Conservation (phyloP, 2,888 invertebrate genomes). For the Neuroscelio doddi region DNA sequence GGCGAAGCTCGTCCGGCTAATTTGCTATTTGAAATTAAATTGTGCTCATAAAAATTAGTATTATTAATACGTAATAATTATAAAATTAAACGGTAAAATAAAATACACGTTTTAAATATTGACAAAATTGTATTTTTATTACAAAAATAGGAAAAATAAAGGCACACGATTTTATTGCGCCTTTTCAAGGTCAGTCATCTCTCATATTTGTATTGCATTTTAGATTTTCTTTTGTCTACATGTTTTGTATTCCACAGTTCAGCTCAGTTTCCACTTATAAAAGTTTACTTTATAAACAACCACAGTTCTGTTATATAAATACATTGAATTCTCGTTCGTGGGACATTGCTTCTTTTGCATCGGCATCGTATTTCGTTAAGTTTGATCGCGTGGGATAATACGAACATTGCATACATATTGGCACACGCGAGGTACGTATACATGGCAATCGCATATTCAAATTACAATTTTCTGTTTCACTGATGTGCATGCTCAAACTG, state of each 20-base stretch:
- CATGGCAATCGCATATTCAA: neutral
- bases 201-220: neutral
- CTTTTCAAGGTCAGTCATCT: neutral
- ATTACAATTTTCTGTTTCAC: neutral
- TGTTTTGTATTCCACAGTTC: conserved; percentile 13
- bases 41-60: no score
- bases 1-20: no score
- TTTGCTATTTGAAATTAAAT: no score
- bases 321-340: conserved; percentile 9
- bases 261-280: conserved; percentile 21
- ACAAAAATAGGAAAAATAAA: no score
- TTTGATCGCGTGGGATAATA: conserved; percentile 34
- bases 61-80: no score
- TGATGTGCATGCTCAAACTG: no score
- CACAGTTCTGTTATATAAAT: conserved; percentile 15
- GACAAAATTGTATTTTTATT: no score
- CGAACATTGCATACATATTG: conserved; percentile 13
- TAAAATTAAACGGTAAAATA: no score
- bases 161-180: no score
- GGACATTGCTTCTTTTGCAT: conserved; percentile 9
- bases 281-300: neutral
- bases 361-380: conserved; percentile 17
- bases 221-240: neutral
- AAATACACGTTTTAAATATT: no score
- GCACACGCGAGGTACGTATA: conserved; percentile 16